Percentiles rank a stretch among this genome's conserved stretches.
These are phyloP conservation scores for Anolis carolinensis DNA, from an alignment of 2,113 vertebrate species.

Conservation along the genomic window DNA sequence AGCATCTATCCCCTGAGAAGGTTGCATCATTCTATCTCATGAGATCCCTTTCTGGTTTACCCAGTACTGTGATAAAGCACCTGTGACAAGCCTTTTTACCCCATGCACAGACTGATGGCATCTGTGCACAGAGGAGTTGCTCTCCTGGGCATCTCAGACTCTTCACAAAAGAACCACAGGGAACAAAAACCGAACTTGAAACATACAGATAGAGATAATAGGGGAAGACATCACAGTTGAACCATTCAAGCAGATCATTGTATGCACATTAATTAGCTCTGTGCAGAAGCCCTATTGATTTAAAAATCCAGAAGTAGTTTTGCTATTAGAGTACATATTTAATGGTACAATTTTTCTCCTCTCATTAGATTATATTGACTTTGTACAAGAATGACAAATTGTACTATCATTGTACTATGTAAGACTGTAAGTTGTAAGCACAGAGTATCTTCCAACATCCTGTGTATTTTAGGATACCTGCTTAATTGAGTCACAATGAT, in stretches of 20 bases:
- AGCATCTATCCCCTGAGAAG: too few species aligned
- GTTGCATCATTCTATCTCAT: too few species aligned
- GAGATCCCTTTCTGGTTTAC: too few species aligned
- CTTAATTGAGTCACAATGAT: constrained; percentile 33
- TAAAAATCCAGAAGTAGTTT: constrained; percentile 33
- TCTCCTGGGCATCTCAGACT: background rate
- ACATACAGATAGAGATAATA: background rate
- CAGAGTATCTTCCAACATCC: constrained; percentile 27
- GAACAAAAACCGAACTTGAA: background rate
- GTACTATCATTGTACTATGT: constrained; percentile 7
- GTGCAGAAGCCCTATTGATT: constrained; percentile 17
- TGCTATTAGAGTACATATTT: constrained; percentile 32
- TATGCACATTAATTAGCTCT: constrained; percentile 23
- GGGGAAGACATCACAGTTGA: constrained; percentile 7
- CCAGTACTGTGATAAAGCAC: background rate
- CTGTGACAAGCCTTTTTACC: background rate
- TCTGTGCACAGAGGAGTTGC: background rate
- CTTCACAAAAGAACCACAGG: background rate
- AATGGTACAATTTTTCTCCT: constrained; percentile 33
- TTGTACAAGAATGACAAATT: constrained; percentile 39
- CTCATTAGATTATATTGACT: constrained; percentile 31
- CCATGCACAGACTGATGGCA: background rate
- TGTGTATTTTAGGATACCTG: constrained; percentile 37
- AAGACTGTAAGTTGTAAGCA: constrained; percentile 35
- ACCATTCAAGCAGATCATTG: constrained; percentile 6